Evolutionary conservation across 2,113 vertebrate genomes (phyloP).

Genomic region (Stigmatopora argus): DNA sequence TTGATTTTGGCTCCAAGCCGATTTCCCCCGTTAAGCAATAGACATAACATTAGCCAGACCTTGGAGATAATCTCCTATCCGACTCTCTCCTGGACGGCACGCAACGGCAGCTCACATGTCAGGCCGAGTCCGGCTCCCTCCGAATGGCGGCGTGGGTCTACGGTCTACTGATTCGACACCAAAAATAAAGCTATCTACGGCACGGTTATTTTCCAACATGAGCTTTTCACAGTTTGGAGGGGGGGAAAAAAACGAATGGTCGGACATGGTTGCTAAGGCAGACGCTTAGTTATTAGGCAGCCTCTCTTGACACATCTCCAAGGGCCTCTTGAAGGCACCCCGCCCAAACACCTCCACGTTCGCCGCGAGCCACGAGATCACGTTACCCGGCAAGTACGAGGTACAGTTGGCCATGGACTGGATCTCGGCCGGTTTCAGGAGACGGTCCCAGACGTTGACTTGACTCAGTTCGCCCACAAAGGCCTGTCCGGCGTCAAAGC

Average conservation of each 20-base stretch:
- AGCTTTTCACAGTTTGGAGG: not conserved
- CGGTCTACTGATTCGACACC: not conserved
- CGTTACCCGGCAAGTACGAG: constrained; percentile 84
- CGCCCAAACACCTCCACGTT: constrained; percentile 87
- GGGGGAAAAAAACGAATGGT: constrained; percentile 3
- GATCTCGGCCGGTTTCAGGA: constrained; percentile 83
- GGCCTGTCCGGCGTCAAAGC: constrained; percentile 94
- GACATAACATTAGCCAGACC: constrained; percentile 44
- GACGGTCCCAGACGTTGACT: constrained; percentile 95
- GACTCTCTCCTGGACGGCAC: constrained; percentile 34
- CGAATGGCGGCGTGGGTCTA: not conserved
- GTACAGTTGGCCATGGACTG: constrained; percentile 90
- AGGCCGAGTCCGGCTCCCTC: constrained; percentile 2
- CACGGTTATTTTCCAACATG: not conserved
- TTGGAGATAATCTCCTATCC: constrained; percentile 33
- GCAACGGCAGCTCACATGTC: constrained; percentile 34
- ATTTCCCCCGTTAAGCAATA: constrained; percentile 30
- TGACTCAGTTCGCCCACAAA: constrained; percentile 96
- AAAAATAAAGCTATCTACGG: not conserved
- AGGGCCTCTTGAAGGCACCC: constrained; percentile 83
- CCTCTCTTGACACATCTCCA: constrained; percentile 88
- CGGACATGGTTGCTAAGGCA: constrained; percentile 14
- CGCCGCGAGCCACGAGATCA: constrained; percentile 89
- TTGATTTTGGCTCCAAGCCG: constrained; percentile 33
- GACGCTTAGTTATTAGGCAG: constrained; percentile 76